A percentile compares a stretch with the other conserved stretches of the same genome.
phyloP scores from a whole-genome alignment of 2,113 vertebrate species.

The Cyphomyrus plagiostoma region DNA sequence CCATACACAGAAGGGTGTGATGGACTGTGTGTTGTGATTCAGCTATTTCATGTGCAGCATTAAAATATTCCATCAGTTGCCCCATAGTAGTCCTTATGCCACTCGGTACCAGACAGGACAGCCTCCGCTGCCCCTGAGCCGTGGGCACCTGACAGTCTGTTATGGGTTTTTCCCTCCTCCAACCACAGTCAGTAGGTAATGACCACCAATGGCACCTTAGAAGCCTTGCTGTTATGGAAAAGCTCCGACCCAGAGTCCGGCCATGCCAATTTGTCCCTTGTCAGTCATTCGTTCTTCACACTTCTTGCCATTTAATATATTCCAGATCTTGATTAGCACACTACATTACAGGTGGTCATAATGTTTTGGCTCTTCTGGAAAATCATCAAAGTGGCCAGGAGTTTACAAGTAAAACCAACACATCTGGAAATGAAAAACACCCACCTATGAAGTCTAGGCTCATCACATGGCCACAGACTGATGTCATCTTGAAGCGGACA shows the following conservation, averaged over 20 bases:
- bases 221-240: background rate
- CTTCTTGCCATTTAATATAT: background rate
- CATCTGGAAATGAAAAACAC: constrained; percentile 13
- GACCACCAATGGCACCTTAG: background rate
- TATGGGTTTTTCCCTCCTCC: background rate
- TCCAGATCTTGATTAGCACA: background rate
- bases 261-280: background rate
- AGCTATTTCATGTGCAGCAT: background rate
- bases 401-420: background rate
- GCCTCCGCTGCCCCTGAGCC: background rate
- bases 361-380: background rate
- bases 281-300: background rate
- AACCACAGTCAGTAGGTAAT: background rate
- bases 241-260: background rate
- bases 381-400: background rate
- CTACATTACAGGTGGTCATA: background rate
- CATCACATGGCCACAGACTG: constrained; percentile 96
- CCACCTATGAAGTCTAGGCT: constrained; percentile 92
- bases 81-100: background rate
- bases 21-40: background rate
- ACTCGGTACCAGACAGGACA: background rate
- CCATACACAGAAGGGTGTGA: background rate
- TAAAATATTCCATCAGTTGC: background rate
- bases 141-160: background rate
- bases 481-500: constrained; percentile 89